Evolutionary conservation across 2,113 vertebrate genomes (phyloP).

Genomic region (Ranitomeya imitator): DNA sequence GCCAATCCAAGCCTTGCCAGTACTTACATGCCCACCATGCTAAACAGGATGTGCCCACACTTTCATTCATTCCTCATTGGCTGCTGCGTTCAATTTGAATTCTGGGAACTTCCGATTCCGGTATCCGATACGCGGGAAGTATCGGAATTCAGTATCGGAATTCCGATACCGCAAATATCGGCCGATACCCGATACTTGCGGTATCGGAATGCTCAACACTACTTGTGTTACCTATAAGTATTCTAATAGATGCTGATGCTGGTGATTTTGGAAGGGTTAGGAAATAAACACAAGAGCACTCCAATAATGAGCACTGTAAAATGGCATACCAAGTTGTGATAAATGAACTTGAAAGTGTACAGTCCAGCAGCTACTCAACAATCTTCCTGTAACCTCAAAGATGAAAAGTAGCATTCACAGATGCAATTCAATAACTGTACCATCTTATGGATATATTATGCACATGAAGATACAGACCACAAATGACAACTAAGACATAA

Average conservation of each 20-base stretch:
- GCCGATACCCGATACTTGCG: too few species aligned
- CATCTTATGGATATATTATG: background rate
- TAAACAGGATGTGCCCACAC: too few species aligned
- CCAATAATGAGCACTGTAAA: background rate
- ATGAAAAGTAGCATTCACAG: background rate
- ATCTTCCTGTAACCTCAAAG: background rate
- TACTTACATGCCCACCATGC: too few species aligned
- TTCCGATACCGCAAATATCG: too few species aligned
- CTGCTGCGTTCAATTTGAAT: too few species aligned
- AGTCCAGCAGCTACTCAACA: constrained; percentile 10
- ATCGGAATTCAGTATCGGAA: too few species aligned
- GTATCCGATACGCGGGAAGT: too few species aligned
- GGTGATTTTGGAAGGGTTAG: background rate
- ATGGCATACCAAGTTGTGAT: background rate
- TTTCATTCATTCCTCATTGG: too few species aligned
- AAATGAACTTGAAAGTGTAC: background rate
- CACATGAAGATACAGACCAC: background rate
- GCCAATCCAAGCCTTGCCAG: too few species aligned
- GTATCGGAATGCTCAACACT: too few species aligned
- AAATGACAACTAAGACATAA: background rate
- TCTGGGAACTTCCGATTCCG: too few species aligned
- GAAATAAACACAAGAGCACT: constrained; percentile 32
- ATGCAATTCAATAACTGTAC: background rate
- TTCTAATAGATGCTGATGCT: background rate
- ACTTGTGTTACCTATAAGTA: background rate